Conservation (phyloP, 2,113 vertebrate genomes). For the Macrotus californicus region DNA sequence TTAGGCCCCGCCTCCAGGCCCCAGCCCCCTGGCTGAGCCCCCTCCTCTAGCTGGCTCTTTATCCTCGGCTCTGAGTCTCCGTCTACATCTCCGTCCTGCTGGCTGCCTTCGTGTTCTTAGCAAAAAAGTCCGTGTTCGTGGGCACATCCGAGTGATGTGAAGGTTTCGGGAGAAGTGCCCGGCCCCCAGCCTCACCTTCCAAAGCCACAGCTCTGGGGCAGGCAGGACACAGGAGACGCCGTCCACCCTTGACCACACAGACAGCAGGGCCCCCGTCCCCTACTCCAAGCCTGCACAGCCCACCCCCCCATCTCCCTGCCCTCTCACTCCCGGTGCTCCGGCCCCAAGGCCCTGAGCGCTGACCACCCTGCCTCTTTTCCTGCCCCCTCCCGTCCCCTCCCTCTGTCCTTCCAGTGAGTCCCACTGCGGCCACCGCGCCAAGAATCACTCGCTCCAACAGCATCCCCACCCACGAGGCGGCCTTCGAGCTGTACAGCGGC, state of each 20-base stretch:
- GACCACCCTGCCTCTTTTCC: constrained; percentile 27
- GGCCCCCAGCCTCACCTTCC: constrained; percentile 43
- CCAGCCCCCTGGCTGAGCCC: neutral
- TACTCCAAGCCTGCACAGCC: neutral
- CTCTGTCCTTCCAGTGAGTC: constrained; percentile 82
- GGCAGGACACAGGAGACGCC: neutral
- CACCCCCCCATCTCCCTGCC: neutral
- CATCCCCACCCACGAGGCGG: constrained; percentile 93
- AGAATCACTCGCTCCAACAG: constrained; percentile 98
- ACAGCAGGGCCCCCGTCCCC: neutral
- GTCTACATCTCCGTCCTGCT: neutral
- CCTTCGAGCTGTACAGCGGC: constrained; percentile 90
- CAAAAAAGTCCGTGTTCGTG: neutral
- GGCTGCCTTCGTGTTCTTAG: neutral
- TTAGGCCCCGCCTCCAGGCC: neutral
- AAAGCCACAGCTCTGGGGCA: neutral
- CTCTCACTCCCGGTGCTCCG: neutral
- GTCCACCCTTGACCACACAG: neutral
- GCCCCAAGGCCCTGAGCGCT: constrained; percentile 36
- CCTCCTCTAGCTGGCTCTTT: neutral
- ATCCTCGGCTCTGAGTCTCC: neutral
- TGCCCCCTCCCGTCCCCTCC: neutral
- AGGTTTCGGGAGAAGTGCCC: constrained; percentile 16
- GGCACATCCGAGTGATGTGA: constrained; percentile 21
- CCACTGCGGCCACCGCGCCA: constrained; percentile 84